These are phyloP conservation scores for Monopis laevigella DNA, from an alignment of 2,888 invertebrate genomes.

Conservation along the genomic window DNA sequence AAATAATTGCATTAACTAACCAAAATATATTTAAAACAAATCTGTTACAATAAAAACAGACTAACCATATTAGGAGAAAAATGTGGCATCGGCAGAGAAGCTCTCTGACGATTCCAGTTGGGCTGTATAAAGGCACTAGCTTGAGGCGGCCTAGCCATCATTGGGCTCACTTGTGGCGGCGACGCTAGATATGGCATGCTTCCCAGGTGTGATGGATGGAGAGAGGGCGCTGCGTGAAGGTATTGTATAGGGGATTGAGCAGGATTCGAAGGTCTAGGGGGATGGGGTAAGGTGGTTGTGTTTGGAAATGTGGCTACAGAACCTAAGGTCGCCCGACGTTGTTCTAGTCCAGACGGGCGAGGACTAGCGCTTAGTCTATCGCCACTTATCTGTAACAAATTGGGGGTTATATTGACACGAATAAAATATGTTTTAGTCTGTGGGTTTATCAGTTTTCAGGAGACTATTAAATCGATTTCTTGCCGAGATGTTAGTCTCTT, in stretches of 20 bases:
- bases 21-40: not conserved
- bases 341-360: slow-evolving; percentile 28
- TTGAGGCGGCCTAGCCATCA: slow-evolving; percentile 17
- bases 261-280: not conserved
- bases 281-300: slow-evolving; percentile 16
- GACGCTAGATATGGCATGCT: slow-evolving; percentile 49
- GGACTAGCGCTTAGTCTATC: slow-evolving; percentile 45
- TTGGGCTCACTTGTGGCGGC: slow-evolving; percentile 25
- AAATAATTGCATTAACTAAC: no score
- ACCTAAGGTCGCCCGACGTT: slow-evolving; percentile 36
- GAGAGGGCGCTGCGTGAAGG: slow-evolving; percentile 21
- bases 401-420: not conserved
- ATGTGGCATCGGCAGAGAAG: slow-evolving; percentile 40
- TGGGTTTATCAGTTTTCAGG: no score
- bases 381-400: slow-evolving; percentile 30
- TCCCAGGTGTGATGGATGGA: slow-evolving; percentile 35
- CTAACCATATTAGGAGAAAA: slow-evolving; percentile 39
- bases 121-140: slow-evolving; percentile 35
- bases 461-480: no score
- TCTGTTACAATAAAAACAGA: not conserved
- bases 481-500: no score
- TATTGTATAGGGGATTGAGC: slow-evolving; percentile 2
- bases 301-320: slow-evolving; percentile 22
- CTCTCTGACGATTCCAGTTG: slow-evolving; percentile 42
- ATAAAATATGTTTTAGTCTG: no score